A percentile compares a stretch with the other conserved stretches of the same genome.
Evolutionary conservation across 1,140 invertebrate species (phyloP).

Genomic region (Sarcophaga bullata): DNA sequence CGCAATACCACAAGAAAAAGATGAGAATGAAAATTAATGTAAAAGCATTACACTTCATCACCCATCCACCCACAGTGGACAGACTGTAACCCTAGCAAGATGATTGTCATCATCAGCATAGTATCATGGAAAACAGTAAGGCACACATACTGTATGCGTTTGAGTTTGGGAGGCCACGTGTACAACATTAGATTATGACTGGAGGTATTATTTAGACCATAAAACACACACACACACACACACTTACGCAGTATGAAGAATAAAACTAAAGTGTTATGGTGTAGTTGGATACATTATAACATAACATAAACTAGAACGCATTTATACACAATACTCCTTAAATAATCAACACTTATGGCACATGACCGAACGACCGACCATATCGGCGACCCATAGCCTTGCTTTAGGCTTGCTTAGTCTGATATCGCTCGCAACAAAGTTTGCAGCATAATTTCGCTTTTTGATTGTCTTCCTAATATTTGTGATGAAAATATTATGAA

Average conservation of each 20-base stretch:
- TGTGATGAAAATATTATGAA: slow-evolving; percentile 24
- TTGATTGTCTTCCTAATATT: slow-evolving; percentile 34
- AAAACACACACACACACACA: background rate
- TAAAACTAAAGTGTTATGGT: background rate
- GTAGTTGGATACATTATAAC: background rate
- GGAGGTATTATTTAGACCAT: background rate
- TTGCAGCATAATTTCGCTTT: background rate
- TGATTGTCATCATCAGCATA: background rate
- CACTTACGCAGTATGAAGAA: background rate
- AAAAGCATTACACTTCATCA: slow-evolving; percentile 11
- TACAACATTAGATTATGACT: slow-evolving; percentile 38
- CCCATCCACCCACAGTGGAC: background rate
- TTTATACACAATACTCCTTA: background rate
- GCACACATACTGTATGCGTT: background rate
- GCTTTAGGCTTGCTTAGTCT: background rate
- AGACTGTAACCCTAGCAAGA: background rate
- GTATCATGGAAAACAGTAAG: slow-evolving; percentile 20
- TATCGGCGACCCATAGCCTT: background rate
- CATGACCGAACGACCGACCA: slow-evolving; percentile 11
- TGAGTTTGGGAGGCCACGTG: background rate
- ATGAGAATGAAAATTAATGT: background rate
- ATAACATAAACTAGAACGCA: slow-evolving; percentile 26
- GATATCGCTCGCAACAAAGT: background rate
- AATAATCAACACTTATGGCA: slow-evolving; percentile 30
- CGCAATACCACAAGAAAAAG: background rate